phyloP scores from a whole-genome alignment of 2,113 vertebrate species.

The Ranitomeya variabilis region DNA sequence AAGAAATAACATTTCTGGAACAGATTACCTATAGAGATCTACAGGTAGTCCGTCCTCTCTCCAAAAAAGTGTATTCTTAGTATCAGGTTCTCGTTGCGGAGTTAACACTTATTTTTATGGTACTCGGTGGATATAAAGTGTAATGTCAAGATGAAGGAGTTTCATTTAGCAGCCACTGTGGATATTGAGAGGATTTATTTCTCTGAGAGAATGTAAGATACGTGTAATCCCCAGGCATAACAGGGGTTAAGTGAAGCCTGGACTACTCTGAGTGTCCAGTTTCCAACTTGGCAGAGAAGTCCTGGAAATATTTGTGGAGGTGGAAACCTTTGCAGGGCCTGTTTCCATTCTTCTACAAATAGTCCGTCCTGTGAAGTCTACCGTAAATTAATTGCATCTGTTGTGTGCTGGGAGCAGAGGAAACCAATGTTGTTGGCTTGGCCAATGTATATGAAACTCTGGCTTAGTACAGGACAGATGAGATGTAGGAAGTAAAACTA shows the following conservation, averaged over 20 bases:
- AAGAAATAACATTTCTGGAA: conserved; percentile 19
- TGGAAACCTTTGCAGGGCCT: conserved; percentile 22
- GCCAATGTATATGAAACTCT: not conserved
- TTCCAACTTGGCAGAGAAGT: conserved; percentile 46
- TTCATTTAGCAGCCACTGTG: conserved; percentile 6
- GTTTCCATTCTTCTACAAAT: conserved; percentile 23
- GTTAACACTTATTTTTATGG: conserved; percentile 18
- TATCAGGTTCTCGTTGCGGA: not conserved
- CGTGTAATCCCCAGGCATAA: conserved; percentile 16
- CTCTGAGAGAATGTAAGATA: conserved; percentile 4
- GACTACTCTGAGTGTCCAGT: conserved; percentile 12
- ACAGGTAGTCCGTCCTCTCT: conserved; percentile 14
- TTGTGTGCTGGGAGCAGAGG: not conserved
- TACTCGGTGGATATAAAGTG: not conserved
- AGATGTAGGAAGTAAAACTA: not conserved
- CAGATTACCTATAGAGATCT: not conserved
- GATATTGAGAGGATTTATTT: conserved; percentile 7
- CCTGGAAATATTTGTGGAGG: conserved; percentile 54
- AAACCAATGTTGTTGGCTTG: not conserved
- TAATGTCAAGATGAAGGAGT: not conserved
- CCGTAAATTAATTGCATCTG: not conserved
- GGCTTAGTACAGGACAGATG: not conserved
- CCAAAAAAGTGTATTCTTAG: not conserved
- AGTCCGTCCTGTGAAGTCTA: not conserved
- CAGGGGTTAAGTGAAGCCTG: conserved; percentile 40